Evolutionary conservation across 2,888 invertebrate species (phyloP).

Genomic region (Thereva unica): DNA sequence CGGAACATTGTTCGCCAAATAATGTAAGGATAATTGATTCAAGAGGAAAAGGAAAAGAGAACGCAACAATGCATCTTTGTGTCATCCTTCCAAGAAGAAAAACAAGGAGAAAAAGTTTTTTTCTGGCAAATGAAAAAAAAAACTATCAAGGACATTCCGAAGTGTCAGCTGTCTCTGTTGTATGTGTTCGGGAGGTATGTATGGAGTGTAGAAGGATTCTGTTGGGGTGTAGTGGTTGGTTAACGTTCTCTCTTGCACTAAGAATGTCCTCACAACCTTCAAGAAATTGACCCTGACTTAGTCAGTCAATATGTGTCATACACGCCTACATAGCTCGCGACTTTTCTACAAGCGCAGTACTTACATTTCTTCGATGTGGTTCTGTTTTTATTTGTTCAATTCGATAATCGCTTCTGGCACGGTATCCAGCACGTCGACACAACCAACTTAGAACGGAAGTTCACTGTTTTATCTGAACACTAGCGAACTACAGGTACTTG

Average conservation of each 20-base stretch:
- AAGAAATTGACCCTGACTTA: slow-evolving; percentile 25
- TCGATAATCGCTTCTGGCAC: neutral
- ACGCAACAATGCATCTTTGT: slow-evolving; percentile 29
- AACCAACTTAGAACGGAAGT: too few species aligned
- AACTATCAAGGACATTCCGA: slow-evolving; percentile 31
- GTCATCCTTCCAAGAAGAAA: slow-evolving; percentile 17
- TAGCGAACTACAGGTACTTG: too few species aligned
- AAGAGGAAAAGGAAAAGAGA: slow-evolving; percentile 20
- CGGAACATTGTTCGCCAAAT: neutral
- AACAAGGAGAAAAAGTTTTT: slow-evolving; percentile 4
- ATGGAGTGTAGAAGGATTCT: neutral
- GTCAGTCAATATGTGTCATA: slow-evolving; percentile 6
- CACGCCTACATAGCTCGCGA: neutral
- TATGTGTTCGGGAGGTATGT: slow-evolving; percentile 22
- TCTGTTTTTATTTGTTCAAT: neutral
- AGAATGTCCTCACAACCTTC: slow-evolving; percentile 29
- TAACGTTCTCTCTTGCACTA: slow-evolving; percentile 5
- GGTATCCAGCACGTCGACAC: neutral
- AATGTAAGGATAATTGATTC: slow-evolving; percentile 23
- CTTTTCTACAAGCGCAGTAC: neutral
- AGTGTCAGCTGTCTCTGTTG: slow-evolving; percentile 32
- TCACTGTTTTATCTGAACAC: too few species aligned
- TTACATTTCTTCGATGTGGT: slow-evolving; percentile 23
- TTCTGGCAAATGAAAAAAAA: neutral
- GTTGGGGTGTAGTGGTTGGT: neutral